Conservation (phyloP, 2,113 vertebrate genomes). For the Lanius ludovicianus region DNA sequence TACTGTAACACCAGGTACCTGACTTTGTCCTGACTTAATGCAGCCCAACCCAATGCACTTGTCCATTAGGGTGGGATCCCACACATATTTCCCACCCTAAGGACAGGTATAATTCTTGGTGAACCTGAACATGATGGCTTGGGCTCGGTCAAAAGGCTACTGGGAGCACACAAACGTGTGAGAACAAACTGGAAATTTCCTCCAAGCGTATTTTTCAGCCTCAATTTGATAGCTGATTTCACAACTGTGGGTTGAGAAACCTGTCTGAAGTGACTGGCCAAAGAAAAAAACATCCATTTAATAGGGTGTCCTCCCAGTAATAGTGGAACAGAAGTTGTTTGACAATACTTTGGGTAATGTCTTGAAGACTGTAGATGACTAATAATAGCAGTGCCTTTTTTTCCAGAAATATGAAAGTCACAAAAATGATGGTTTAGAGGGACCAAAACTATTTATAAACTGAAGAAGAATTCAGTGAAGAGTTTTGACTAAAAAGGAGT, state of each 20-base stretch:
- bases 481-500: constrained; percentile 58
- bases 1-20: neutral
- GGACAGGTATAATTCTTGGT: neutral
- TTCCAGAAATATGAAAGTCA: constrained; percentile 46
- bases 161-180: neutral
- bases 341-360: constrained; percentile 28
- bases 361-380: constrained; percentile 22
- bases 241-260: neutral
- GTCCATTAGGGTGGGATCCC: neutral
- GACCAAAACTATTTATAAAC: constrained; percentile 66
- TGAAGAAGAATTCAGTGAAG: constrained; percentile 63
- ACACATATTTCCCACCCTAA: accelerated
- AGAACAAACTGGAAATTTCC: neutral
- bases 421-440: constrained; percentile 55
- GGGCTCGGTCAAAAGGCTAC: neutral
- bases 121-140: neutral
- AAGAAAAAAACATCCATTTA: neutral
- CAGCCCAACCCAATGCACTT: neutral
- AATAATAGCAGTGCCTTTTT: constrained; percentile 14
- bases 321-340: neutral
- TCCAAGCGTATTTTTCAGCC: neutral
- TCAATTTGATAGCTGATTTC: neutral
- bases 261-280: neutral
- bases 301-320: neutral
- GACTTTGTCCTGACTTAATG: neutral